Evolutionary conservation across 2,888 invertebrate genomes (phyloP), one percentile per base, ranked within the genome.

Genomic region (Sipha maydis): DNA sequence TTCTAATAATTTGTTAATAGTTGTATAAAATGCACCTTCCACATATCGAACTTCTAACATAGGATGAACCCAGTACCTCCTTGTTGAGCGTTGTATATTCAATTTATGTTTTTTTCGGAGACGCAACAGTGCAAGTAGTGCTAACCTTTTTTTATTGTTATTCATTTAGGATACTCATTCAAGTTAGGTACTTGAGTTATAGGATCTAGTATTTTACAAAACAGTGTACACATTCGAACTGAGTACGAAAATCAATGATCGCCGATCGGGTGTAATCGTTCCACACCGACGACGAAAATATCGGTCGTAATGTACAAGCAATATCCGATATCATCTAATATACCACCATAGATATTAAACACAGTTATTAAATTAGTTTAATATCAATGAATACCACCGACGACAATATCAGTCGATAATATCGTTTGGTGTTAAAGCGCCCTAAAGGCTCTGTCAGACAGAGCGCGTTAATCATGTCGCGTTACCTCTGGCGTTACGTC

Each of bases 11-110:
- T 79, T 79, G 61, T 79, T 79, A 61, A 79, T 61, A 79, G 79
- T 80, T 80, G 56, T 80, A 80, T 80, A 80, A 80, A 80, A 80
- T 80, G 61, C 80, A 80, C 38, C 80, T 80, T 67, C 67, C 67
- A 80, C 61, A 80, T 67, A 79, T 79, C 61, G 56, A 56, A 56
- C 61, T 56, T 79, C 79, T 79, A 54, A 79, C 54, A 61, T 79
- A 17, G 56, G 56, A 25, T 79, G 56, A 56, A 56, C 56, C 56
- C 61, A 79, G 21, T 79, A 79, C 61, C 61, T 79, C 34, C 31
- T 61, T 56, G 61, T 79, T 79, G 61, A 31, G 61, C 21, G 11
- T 56, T 34, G 78, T 56, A 28, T 56, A 76, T 76, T 76, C 14
- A 79, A 79, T 56, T 56, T 56, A 79, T 56, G 56, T 79, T 79